Percentiles rank a stretch among this genome's conserved stretches.
These are phyloP conservation scores for Apogon hyalosoma DNA, from an alignment of 2,797 vertebrate species.

Conservation along the genomic window DNA sequence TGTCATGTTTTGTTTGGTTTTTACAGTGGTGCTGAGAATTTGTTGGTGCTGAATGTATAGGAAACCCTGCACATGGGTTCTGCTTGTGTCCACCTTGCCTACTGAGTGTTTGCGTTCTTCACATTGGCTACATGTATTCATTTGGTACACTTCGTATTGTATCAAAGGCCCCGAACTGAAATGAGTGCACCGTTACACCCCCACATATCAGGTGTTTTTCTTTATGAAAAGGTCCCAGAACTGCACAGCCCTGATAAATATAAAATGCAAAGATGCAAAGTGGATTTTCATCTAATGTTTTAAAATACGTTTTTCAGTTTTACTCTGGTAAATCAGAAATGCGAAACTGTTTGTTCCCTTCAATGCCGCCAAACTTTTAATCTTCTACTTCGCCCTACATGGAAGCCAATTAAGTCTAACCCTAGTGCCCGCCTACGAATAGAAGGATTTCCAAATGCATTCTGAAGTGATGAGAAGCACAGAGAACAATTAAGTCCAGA, in stretches of 20 bases:
- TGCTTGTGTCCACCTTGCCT: too few species aligned
- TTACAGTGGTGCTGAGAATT: too few species aligned
- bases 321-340: slow-evolving; percentile 32
- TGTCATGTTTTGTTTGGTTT: too few species aligned
- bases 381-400: slow-evolving; percentile 61
- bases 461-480: slow-evolving; percentile 69
- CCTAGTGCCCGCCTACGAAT: slow-evolving; percentile 54
- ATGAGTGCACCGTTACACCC: too few species aligned
- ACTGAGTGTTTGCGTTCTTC: too few species aligned
- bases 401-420: slow-evolving; percentile 63
- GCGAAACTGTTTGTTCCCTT: slow-evolving; percentile 55
- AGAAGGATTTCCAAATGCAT: slow-evolving; percentile 71
- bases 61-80: too few species aligned
- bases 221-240: slow-evolving; percentile 32
- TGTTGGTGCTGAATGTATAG: too few species aligned
- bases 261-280: slow-evolving; percentile 26
- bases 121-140: too few species aligned
- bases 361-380: slow-evolving; percentile 53
- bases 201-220: slow-evolving; percentile 39
- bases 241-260: slow-evolving; percentile 6
- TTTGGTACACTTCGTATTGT: too few species aligned
- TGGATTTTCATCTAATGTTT: slow-evolving; percentile 9
- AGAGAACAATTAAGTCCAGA: slow-evolving; percentile 80
- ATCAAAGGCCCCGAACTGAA: too few species aligned
- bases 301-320: slow-evolving; percentile 26